phyloP scores from a whole-genome alignment of 2,113 vertebrate genomes.

The Recurvirostra avosetta region DNA sequence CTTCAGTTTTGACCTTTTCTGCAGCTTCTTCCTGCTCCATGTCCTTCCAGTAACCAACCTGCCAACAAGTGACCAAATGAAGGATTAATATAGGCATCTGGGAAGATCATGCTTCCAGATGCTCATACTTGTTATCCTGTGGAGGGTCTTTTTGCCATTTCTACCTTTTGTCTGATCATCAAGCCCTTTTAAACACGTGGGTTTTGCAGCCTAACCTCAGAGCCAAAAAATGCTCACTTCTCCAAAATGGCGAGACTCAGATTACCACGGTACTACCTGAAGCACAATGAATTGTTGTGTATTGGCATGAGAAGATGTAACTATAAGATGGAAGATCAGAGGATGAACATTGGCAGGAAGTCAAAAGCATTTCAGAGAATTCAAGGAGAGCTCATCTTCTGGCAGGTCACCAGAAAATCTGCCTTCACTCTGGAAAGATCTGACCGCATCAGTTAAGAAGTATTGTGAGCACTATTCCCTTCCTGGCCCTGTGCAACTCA shows the following conservation, averaged over 20 bases:
- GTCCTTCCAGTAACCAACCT: conserved; percentile 93
- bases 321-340: neutral
- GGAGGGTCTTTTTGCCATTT: neutral
- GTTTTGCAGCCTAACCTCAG: neutral
- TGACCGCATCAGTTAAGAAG: neutral
- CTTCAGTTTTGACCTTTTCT: conserved; percentile 82
- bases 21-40: conserved; percentile 85
- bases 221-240: neutral
- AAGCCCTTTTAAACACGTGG: neutral
- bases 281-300: neutral
- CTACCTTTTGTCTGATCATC: neutral
- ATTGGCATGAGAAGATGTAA: neutral
- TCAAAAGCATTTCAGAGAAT: conserved; percentile 5
- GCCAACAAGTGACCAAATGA: conserved; percentile 32
- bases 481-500: neutral
- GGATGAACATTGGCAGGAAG: neutral
- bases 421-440: neutral
- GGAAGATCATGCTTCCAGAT: neutral
- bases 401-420: neutral
- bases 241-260: neutral
- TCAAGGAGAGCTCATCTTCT: neutral
- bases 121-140: neutral
- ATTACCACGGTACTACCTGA: neutral
- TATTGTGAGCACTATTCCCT: neutral
- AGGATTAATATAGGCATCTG: conserved; percentile 14